Evolutionary conservation across 2,888 invertebrate genomes (phyloP), one percentile per base, ranked within the genome.

Genomic region (Leucoptera coffeella): DNA sequence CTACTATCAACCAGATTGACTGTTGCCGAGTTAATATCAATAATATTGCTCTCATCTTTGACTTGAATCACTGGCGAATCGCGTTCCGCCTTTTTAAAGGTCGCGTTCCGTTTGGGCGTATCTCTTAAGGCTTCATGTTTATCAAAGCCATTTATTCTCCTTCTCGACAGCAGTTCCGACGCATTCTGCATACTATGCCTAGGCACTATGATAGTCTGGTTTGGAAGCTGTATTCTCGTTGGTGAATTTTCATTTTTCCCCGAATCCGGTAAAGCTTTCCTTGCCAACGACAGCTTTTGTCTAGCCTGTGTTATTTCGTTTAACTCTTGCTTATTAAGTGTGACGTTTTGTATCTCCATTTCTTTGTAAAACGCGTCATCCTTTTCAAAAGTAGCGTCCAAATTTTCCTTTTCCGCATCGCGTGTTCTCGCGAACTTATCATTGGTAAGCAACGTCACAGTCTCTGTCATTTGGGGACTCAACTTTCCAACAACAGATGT

Each of bases 281-380:
- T 48, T 0, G 69, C 69, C 22, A 67, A 32, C 0, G 67, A 67
- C 8, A 69, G 34, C 35, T 69, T 69, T 29, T 69, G 67, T 7
- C 69, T 37, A 11, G 69, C 69, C 33, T 67, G 69, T 27, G 65
- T 67, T 2, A 69, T 69, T 30, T 69, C 69, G 25, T 67, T 69
- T 24, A 69, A 28, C 33, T 69, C 69, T 29, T 65, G 59, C 31
- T 72, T 72, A 30, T 64, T 69, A 2, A 65, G 22, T 32, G 60
- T 69, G 15, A 52, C 61, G 25, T 41, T 46, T 0, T 43, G 55
- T 0, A 45, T 27, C 3, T 59, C 64, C 0, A 48, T 47, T 0
- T 57, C 44, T 26, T 45, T 57, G 35, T 53, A 62, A 29, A 71
- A 72, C 7, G 64, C 42, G 27, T 71, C 64, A 32, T 65, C 60